Evolutionary conservation across 2,797 vertebrate genomes (phyloP), one percentile per base, ranked within the genome.

Genomic region (Distichodus sexfasciatus): DNA sequence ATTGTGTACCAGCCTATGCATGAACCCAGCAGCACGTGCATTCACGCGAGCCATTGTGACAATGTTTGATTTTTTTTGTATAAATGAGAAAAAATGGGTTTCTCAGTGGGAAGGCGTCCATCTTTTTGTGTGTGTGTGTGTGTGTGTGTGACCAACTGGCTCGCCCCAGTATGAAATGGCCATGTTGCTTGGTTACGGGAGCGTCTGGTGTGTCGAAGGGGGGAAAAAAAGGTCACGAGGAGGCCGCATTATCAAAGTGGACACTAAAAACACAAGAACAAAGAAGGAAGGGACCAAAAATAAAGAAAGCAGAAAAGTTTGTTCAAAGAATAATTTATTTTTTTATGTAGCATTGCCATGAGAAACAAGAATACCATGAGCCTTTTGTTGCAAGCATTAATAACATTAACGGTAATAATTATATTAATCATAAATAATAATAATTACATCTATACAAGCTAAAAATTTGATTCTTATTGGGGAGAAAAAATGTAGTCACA

Each of bases 401-500:
- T 87, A 87, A 91, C 87, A 90, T 85, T 82, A 80, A 85, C 88
- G 86, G 83, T 84, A 89, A 89, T 89, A 85, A 88, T 86, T 83
- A 84, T 87, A 83, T 83, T 87, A 82, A 81, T 81, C 74, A 83
- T 77, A 78, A 82, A 80, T 81, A 78, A 78, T 81, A 78, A 78
- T 84, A 72, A 87, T 82, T 85, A 89, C 86, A 90, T 89, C 84
- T 88, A 87, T 90, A 90, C 89, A 90, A 87, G 87, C 85, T 89
- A 87, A 84, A 89, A 89, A 88, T 86, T 83, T 92, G 66, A 69
- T 51, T 70, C 47, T 35, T 73, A 46, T 69, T 77, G 40, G n/a
- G n/a, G n/a, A n/a, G n/a, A 70, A 62, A 71, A 77, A 77, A 64
- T 66, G 61, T 77, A 69, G 72, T 77, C 72, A 77, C 75, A 77